Percentiles rank a stretch among this genome's conserved stretches.
These are phyloP conservation scores for Tringa solitaria DNA, from an alignment of 2,113 vertebrate genomes.

Conservation along the genomic window DNA sequence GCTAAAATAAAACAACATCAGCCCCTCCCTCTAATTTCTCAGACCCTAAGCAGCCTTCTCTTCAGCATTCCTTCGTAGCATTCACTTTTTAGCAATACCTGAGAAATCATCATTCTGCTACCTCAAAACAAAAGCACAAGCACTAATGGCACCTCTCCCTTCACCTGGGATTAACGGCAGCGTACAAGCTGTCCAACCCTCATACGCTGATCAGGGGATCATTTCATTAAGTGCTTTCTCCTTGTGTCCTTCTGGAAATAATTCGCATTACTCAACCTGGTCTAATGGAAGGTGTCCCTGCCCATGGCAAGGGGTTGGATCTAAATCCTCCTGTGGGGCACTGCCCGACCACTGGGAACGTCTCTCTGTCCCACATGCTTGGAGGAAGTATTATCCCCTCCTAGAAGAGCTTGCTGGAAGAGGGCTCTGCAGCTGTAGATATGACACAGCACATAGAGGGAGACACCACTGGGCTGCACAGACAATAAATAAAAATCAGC, in stretches of 20 bases:
- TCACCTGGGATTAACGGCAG: neutral
- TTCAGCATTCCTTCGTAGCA: neutral
- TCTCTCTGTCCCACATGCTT: neutral
- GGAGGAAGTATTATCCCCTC: neutral
- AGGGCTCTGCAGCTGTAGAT: neutral
- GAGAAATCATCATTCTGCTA: neutral
- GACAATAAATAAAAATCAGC: neutral
- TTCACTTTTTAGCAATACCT: neutral
- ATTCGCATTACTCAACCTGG: neutral
- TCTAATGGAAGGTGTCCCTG: neutral
- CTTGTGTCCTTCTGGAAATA: neutral
- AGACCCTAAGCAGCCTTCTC: neutral
- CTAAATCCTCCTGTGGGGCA: neutral
- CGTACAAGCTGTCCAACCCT: neutral
- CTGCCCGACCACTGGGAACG: neutral
- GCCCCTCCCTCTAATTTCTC: neutral
- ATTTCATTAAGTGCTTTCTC: neutral
- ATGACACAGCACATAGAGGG: neutral
- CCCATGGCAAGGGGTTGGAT: neutral
- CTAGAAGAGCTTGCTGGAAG: neutral
- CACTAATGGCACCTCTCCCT: neutral
- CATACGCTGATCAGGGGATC: accelerated
- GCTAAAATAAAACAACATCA: neutral
- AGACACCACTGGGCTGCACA: neutral
- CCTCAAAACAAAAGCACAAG: neutral